Conservation (phyloP, 2,888 invertebrate species). For the Beris morrisii region DNA sequence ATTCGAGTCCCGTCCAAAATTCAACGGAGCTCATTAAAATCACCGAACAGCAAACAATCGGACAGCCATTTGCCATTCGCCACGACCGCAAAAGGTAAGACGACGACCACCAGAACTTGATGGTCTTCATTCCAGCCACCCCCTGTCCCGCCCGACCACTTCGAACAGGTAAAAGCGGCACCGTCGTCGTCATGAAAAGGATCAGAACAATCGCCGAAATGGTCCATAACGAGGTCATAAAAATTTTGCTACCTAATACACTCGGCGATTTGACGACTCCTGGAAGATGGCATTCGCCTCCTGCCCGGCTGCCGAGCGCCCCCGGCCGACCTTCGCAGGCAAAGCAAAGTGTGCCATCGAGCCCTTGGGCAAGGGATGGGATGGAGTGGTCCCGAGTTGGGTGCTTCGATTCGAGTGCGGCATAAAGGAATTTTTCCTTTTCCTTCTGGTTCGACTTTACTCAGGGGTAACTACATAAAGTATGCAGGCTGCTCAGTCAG, state of each 20-base stretch:
- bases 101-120: slow-evolving; percentile 30
- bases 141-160: slow-evolving; percentile 37
- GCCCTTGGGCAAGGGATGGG: slow-evolving; percentile 17
- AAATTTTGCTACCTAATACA: slow-evolving; percentile 59
- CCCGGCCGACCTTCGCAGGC: slow-evolving; percentile 12
- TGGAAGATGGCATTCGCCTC: slow-evolving; percentile 36
- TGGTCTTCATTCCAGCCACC: slow-evolving; percentile 31
- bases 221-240: slow-evolving; percentile 58
- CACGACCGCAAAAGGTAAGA: slow-evolving; percentile 31
- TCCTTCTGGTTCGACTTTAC: not conserved
- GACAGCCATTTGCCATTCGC: slow-evolving; percentile 39
- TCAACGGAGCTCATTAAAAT: slow-evolving; percentile 37
- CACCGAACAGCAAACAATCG: slow-evolving; percentile 38
- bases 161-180: slow-evolving; percentile 35
- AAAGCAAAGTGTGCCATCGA: slow-evolving; percentile 38
- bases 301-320: slow-evolving; percentile 10
- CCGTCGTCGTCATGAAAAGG: slow-evolving; percentile 55
- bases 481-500: slow-evolving; percentile 1
- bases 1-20: slow-evolving; percentile 32
- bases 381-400: slow-evolving; percentile 10
- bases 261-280: slow-evolving; percentile 51
- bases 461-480: slow-evolving; percentile 11
- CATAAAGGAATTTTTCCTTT: slow-evolving; percentile 13
- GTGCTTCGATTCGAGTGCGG: slow-evolving; percentile 24
- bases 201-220: slow-evolving; percentile 59